Base-by-base conservation (phyloP, 2,797 vertebrate species). In the Sternotherus odoratus region DNA sequence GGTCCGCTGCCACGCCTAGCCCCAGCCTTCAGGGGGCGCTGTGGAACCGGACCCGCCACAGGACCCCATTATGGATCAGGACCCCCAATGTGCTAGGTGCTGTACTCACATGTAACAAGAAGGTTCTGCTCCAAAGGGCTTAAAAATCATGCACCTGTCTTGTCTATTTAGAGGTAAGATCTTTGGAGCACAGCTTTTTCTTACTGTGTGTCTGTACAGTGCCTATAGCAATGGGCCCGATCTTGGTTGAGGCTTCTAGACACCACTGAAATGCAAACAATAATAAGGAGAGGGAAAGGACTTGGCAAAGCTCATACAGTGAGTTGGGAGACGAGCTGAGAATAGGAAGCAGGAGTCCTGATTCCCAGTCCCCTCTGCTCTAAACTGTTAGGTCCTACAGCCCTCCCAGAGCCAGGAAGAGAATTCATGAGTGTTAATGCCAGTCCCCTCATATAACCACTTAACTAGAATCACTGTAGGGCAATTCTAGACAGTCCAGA, bases 381-480 rank as follows among this genome's bases (percentile, higher is more conserved):
- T 46, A 15, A 75, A 48, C 8, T 26, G 43, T 1, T 0, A 83
- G 26, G 43, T 30, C 60, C 36, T 1, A 0, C 26, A 43, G 49
- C 24, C 83, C 8, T 33, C 4, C 5, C 72, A 75, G 72, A 43
- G 43, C 24, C 72, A 75, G 13, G 43, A 46, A 48, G 24, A 75
- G 72, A 48, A 48, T 30, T 75, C 43, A 15, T 28, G 43, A 28
- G 43, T 69, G 21, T 12, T 21, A 69, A 69, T 36, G 9, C n/a
- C n/a, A 30, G 33, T 26, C 21, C 69, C 69, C 43, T 28, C 72
- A 26, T 46, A 43, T 46, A 28, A 26, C 11, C 43, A 43, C 24
- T 46, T 43, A 46, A 74, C 72, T 28, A 46, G 12, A 75, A 46
- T 30, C 24, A 16, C 8, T 30, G 39, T 46, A 75, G 8, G 72